Evolutionary conservation across 2,888 invertebrate genomes (phyloP), one percentile per base, ranked within the genome.

Genomic region (Protonemura montana): DNA sequence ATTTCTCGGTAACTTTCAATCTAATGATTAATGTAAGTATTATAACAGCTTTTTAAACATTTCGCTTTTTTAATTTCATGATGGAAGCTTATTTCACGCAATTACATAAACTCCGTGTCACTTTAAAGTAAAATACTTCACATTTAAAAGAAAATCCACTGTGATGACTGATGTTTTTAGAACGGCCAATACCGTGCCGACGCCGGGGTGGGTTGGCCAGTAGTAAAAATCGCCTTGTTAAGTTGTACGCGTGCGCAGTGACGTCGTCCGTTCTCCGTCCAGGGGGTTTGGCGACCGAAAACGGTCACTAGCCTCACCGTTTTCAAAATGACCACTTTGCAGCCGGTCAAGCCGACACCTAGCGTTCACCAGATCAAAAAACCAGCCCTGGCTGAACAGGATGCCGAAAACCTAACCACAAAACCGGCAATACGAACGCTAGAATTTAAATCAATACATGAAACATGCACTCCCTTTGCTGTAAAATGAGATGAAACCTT

Each of bases 201-300:
- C 84, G 84, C 76, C 26, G 76, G 84, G 84, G 59, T 59, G 84
- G 84, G 26, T 28, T 59, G 84, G 59, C 84, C 25, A 76, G 27
- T 26, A 42, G 84, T 84, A 84, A 84, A 84, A 84, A 76, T 84
- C 84, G 59, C 59, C 59, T 84, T 84, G 84, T 84, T 84, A 59
- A 76, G 28, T 10, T 76, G 21, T 16, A 29, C 84, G 84, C 84
- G 25, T 84, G 84, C 84, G 84, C 84, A 10, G 59, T 59, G 16
- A 28, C 83, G 2, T 1, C 42, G 83, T 30, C 30, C 28, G 21
- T 16, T 21, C n/a, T 26, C 41, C n/a, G 84, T 10, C 76, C 84
- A 27, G 1, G 59, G 84, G 28, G 84, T 21, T 3, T 27, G 84
- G n/a, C 41, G 83, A 59, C 59, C 76, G 84, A 59, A 82, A 84